Evolutionary conservation across 2,888 invertebrate species (phyloP), one percentile per base, ranked within the genome.

Genomic region (Rotaria sp.): DNA sequence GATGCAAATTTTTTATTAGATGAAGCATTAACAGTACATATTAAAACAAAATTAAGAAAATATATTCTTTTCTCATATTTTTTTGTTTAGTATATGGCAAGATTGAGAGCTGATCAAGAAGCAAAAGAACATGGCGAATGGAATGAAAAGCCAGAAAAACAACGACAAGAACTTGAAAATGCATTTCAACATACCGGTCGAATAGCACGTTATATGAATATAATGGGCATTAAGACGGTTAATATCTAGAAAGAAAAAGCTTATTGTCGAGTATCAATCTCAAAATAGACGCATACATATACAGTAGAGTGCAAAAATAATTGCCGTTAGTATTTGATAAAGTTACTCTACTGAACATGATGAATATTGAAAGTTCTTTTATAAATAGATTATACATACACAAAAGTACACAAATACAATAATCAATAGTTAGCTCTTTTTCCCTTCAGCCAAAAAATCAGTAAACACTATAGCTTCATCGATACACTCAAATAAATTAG

Each of bases 1-100:
- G 98, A 99, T 92, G 96, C 97, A 86, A 96, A 97, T 57, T 98
- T 95, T 90, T 92, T 99, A n/a, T 91, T 99, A 88, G 96, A 97
- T 90, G 97, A 97, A 90, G 96, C 96, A 0, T 88, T 92, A 48
- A 89, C 89, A 86, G 59, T 59, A 59, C 4, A 30, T 13, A 30
- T 10, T 11, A 11, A 30, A 11, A n/a, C 13, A 57, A n/a, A n/a
- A 7, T 11, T n/a, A n/a, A 10, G 41, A 5, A 41, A 3, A 41
- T 41, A 5, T 41, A 3, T 41, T 41, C 8, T 41, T 8, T 41
- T 41, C 8, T n/a, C 26, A 57, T n/a, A 7, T 30, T 59, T n/a
- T 11, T 30, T n/a, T 59, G 8, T 59, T 30, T 30, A 59, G 59
- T 90, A 89, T 87, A 95, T 97, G 94, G 94, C 95, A 85, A 95